phyloP scores from a whole-genome alignment of 1,140 invertebrate species.

The Leptinotarsa defecta region DNA sequence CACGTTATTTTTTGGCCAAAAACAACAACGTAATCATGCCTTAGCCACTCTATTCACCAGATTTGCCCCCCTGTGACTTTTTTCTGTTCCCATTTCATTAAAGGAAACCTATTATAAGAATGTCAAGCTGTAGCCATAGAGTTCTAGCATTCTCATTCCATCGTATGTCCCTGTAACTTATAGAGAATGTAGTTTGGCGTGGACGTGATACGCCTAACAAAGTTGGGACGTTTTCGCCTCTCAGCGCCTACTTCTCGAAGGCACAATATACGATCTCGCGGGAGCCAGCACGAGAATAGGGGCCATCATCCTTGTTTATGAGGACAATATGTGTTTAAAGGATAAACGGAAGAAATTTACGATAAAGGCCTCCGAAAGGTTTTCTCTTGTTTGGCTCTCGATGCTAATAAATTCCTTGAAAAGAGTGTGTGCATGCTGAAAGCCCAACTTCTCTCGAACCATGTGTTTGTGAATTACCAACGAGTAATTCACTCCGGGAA shows the following conservation, averaged over 20 bases:
- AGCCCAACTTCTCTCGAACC: neutral
- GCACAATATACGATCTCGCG: slow-evolving; percentile 27
- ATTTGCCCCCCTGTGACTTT: no score
- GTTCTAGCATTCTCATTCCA: neutral
- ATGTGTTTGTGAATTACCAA: neutral
- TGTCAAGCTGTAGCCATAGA: no score
- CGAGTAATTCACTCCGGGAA: neutral
- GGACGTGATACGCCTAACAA: slow-evolving; percentile 42
- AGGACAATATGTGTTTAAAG: slow-evolving; percentile 28
- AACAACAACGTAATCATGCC: no score
- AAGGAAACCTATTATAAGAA: no score
- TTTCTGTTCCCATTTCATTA: no score
- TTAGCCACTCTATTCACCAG: no score
- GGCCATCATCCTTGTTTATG: slow-evolving; percentile 28
- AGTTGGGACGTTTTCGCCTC: slow-evolving; percentile 10
- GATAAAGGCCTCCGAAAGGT: slow-evolving; percentile 17
- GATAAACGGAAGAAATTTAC: slow-evolving; percentile 29
- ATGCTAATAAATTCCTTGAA: slow-evolving; percentile 24
- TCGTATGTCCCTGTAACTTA: slow-evolving; percentile 28
- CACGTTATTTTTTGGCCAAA: no score
- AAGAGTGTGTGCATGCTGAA: neutral
- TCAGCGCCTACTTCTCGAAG: slow-evolving; percentile 25
- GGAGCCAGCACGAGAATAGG: slow-evolving; percentile 17
- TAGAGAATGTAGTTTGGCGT: slow-evolving; percentile 38
- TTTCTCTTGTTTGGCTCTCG: slow-evolving; percentile 21